Base-by-base conservation (phyloP, 2,797 vertebrate species). In the Alauda arvensis region DNA sequence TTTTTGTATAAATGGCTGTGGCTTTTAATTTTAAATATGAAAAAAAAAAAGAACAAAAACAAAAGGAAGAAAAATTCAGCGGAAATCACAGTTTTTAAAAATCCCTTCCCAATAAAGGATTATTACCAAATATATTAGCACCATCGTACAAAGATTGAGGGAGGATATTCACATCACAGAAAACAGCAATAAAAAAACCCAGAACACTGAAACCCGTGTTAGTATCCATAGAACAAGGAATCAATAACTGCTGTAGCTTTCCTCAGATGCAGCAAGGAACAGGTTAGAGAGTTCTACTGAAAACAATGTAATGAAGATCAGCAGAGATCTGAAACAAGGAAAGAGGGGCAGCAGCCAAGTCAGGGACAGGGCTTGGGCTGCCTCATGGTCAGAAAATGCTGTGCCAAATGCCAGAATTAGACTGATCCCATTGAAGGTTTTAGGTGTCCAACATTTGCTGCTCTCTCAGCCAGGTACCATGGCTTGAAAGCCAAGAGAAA, bases 41-140 rank as follows among this genome's bases (percentile, higher is more conserved):
- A 97, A 98, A 81, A 76, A 37, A 37, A 37, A 37, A 37, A n/a
- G n/a, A n/a, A 9, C 37, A 11, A 37, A 82, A 77, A n/a, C 70
- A 97, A 97, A 98, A 98, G 96, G 97, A 98, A 98, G 96, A 98
- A 96, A 98, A 94, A 97, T 94, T 96, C 96, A 97, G 97, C 97
- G 98, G 96, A 98, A 94, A 98, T 98, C 98, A 98, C 97, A 98
- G 98, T 98, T 98, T 98, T 98, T 98, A 92, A 98, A 98, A 98
- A 98, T 98, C 98, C 97, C 98, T 98, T 97, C 97, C 97, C 97
- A 98, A 97, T 98, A 98, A 98, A 98, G 97, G 96, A 98, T 97
- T 98, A 97, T 98, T 98, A 98, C 98, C 98, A 99, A 98, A 98
- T 99, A 98, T 97, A 98, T 99, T 96, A 99, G 98, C 99, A 99